Evolutionary conservation across 2,113 vertebrate genomes (phyloP).

Genomic region (Spheniscus mendiculus): DNA sequence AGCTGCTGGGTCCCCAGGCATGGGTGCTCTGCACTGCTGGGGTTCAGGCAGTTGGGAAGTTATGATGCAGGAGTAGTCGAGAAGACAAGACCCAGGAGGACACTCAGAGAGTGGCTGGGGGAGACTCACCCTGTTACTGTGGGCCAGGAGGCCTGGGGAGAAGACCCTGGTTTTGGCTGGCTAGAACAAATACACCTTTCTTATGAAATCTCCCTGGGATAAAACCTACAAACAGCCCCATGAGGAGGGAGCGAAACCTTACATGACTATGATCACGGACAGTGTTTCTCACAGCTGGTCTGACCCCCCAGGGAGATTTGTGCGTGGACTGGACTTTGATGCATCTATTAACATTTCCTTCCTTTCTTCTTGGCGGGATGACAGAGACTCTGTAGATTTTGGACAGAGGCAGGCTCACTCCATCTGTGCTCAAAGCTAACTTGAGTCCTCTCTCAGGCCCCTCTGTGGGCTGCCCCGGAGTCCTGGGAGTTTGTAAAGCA

Average conservation of each 20-base stretch:
- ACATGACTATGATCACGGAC: accelerated
- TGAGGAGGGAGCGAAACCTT: background rate
- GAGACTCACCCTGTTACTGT: background rate
- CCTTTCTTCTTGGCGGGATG: background rate
- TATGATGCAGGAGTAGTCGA: background rate
- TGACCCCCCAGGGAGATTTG: background rate
- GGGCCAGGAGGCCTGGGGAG: background rate
- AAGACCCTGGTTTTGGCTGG: background rate
- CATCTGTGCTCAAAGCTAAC: background rate
- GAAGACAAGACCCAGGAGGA: background rate
- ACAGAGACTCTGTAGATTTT: background rate
- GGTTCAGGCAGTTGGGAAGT: background rate
- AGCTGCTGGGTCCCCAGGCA: background rate
- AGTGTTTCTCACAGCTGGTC: background rate
- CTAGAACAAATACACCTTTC: background rate
- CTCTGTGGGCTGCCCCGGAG: background rate
- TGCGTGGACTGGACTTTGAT: background rate
- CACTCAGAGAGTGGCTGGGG: background rate
- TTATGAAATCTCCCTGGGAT: background rate
- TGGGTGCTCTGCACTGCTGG: accelerated
- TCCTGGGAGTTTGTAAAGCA: background rate
- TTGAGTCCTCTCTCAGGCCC: background rate
- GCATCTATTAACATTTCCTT: background rate
- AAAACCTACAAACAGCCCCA: background rate
- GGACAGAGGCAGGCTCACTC: background rate